Evolutionary conservation across 1,140 invertebrate genomes (phyloP), one percentile per base, ranked within the genome.

Genomic region (Latrodectus geometricus): DNA sequence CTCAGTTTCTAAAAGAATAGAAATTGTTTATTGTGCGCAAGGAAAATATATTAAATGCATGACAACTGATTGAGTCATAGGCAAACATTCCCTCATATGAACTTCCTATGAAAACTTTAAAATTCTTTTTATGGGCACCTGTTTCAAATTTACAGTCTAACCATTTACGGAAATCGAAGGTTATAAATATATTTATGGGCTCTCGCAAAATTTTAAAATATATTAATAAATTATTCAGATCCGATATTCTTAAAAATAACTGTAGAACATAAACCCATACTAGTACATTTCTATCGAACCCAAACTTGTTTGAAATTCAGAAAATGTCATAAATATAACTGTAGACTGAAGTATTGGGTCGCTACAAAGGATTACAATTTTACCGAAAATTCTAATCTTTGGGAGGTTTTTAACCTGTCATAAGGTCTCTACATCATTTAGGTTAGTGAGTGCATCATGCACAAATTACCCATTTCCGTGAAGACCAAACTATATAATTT

Each of bases 131-230:
- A 76, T 76, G 52, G 52, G 23, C 61, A 68, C 61, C 61, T 68
- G 73, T 23, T 84, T 65, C 20, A 68, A 76, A 84, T 76, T 84
- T 84, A 84, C 73, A 68, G 23, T 84, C 73, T n/a, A 49, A 21
- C 61, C 82, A 76, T 48, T 84, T 84, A 84, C 76, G 82, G 68
- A 84, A 84, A 84, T 84, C 56, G 20, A 76, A 9, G 23, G 73
- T 49, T 84, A 76, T 84, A 84, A 84, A 84, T 76, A 84, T 84
- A 35, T 84, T 84, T 84, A 84, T 84, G 65, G 61, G 48, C 61
- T 76, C 65, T 69, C 73, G 11, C 54, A 76, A 84, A 76, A 76
- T 84, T 84, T 84, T 21, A 81, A 81, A 70, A 81, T 70, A 81
- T n/a, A 15, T 70, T 66, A 73, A 83, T 83, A 83, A 83, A 83